phyloP scores from a whole-genome alignment of 2,888 invertebrate species.

The Lepeophtheirus nordmannii region DNA sequence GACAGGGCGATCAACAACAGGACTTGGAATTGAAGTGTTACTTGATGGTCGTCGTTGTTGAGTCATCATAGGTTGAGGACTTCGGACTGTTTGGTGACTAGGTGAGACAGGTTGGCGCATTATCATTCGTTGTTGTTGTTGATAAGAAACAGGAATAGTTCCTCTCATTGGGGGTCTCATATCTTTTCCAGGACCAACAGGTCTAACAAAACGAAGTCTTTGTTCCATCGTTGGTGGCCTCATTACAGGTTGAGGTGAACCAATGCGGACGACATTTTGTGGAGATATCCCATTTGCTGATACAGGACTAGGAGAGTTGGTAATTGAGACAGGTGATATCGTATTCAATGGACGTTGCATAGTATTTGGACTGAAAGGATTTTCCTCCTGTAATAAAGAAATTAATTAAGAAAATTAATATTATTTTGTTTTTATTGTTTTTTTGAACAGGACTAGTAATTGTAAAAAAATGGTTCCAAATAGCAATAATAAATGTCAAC shows the following conservation, averaged over 20 bases:
- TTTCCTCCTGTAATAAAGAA: conserved; percentile 10
- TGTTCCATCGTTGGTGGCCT: conserved; percentile 20
- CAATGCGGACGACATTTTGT: not conserved
- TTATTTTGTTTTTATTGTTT: not conserved
- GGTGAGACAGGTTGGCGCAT: conserved; percentile 14
- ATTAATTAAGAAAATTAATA: not conserved
- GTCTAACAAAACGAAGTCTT: conserved; percentile 5
- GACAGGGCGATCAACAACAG: conserved; percentile 8
- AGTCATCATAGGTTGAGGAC: conserved; percentile 2
- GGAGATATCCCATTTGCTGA: conserved; percentile 6
- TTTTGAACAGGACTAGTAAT: not conserved
- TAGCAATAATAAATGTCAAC: no score
- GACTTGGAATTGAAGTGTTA: not conserved
- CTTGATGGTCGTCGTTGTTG: conserved; percentile 5
- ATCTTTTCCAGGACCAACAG: conserved; percentile 8
- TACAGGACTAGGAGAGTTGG: not conserved
- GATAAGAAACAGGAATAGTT: not conserved
- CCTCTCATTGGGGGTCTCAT: conserved; percentile 12
- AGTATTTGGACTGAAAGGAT: conserved; percentile 14
- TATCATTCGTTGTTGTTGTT: conserved; percentile 1
- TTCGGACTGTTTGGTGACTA: not conserved
- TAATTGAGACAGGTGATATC: conserved; percentile 11
- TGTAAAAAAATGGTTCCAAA: not conserved
- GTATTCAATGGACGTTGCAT: conserved; percentile 23
- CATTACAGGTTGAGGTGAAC: conserved; percentile 16